Conservation (phyloP, 2,113 vertebrate genomes). For the Prinia subflava region DNA sequence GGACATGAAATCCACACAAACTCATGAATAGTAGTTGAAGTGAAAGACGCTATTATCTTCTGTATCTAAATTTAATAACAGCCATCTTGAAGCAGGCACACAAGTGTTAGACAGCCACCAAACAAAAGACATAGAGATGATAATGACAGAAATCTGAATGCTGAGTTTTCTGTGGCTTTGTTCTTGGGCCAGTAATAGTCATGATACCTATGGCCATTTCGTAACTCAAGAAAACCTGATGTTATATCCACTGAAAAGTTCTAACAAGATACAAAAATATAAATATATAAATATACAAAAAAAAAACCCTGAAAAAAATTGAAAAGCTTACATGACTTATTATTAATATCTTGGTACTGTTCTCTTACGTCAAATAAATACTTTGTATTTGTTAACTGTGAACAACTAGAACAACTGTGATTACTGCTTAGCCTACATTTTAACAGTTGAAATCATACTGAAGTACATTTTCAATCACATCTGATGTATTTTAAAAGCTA, state of each 20-base stretch:
- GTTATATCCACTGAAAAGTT: not conserved
- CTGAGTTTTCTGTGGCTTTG: not conserved
- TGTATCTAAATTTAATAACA: not conserved
- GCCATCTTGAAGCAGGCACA: not conserved
- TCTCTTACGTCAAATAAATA: not conserved
- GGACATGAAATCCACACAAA: not conserved
- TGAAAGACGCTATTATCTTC: not conserved
- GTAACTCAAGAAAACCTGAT: not conserved
- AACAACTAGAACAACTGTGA: not conserved
- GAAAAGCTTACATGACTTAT: not conserved
- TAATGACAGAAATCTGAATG: not conserved
- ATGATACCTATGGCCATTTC: not conserved
- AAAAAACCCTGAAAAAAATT: not conserved
- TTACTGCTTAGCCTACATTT: not conserved
- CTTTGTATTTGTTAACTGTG: not conserved
- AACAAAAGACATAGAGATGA: fast-evolving
- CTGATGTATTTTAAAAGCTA: not conserved
- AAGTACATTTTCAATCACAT: not conserved
- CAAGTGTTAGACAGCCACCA: not conserved
- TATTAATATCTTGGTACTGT: not conserved
- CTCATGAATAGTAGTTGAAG: not conserved
- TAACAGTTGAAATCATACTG: not conserved
- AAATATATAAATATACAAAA: too few relatives aligned
- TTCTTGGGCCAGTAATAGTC: not conserved
- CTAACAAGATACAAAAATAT: not conserved